Percentiles rank a stretch among this genome's conserved stretches.
phyloP scores from a whole-genome alignment of 2,888 invertebrate species.

The Fragum fragum region DNA sequence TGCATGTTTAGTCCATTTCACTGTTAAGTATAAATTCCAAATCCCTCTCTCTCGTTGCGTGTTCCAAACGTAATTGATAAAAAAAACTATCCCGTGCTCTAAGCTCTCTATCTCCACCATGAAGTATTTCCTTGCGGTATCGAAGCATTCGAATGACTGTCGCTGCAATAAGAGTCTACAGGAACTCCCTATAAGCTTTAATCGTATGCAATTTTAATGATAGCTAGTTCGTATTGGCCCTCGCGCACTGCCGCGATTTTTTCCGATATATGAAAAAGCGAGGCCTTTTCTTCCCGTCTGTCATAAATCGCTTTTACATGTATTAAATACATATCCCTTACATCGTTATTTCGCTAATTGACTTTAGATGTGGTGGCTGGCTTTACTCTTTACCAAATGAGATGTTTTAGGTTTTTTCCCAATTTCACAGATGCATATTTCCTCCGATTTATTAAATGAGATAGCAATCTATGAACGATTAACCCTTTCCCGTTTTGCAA shows the following conservation, averaged over 20 bases:
- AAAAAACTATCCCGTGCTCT: not conserved
- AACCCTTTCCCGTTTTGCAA: too few species aligned
- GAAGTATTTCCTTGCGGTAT: not conserved
- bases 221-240: not conserved
- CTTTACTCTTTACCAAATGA: not conserved
- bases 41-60: not conserved
- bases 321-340: conserved; percentile 1
- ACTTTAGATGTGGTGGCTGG: not conserved
- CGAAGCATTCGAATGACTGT: conserved; percentile 6
- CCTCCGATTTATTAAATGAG: too few species aligned
- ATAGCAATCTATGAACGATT: too few species aligned
- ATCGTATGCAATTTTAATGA: conserved; percentile 6
- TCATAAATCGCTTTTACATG: conserved; percentile 2
- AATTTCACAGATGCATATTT: too few species aligned
- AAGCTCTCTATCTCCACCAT: not conserved
- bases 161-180: not conserved
- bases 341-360: conserved; percentile 2
- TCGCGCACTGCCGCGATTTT: not conserved
- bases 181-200: not conserved
- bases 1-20: not conserved
- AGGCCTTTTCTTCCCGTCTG: not conserved
- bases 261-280: not conserved
- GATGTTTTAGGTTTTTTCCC: too few species aligned
- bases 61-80: conserved; percentile 6
- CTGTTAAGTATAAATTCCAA: not conserved